Evolutionary conservation across 2,113 vertebrate genomes (phyloP), one percentile per base, ranked within the genome.

Genomic region (Crotalus helleri): DNA sequence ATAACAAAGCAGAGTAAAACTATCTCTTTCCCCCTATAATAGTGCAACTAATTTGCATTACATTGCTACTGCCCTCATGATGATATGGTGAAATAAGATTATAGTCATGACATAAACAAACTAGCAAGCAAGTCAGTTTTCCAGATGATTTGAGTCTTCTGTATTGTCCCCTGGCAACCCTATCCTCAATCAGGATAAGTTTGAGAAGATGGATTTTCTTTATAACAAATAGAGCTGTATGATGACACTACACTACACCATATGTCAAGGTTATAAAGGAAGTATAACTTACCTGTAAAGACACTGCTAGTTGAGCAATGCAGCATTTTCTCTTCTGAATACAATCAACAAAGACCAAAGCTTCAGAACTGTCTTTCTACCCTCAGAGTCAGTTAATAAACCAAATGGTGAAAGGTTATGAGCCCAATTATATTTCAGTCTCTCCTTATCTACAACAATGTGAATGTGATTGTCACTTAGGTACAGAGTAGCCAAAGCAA

Each of bases 1-100:
- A 94, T 9, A 74, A 95, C 89, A 89, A 94, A 33, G 19, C 57
- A 44, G 26, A 69, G 51, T 88, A 94, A 17, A 90, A 86, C 1
- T 87, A 21, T 88, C 92, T 93, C 87, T 91, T 95, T 81, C 93
- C 24, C 69, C 13, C 46, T 33, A 19, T 6, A 61, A 58, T 46
- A 54, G 64, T 59, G 29, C 12, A 53, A 0, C 4, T 58, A 15
- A 6, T 59, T 85, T 55, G 24, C 74, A 49, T 90, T 85, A 9
- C 54, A 23, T 58, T 93, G n/a, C 2, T 44, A 44, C 49, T 93
- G 24, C 2, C 46, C 58, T 85, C 51, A 51, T 49, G 61, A 21
- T 81, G 12, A 15, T 44, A 33, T 85, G 69, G 85, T 58, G 44
- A 59, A 74, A 74, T 51, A 90, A 85, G 69, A 81, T 39, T 33